Base-by-base conservation (phyloP, 2,113 vertebrate genomes). In the Vanacampus margaritifer region DNA sequence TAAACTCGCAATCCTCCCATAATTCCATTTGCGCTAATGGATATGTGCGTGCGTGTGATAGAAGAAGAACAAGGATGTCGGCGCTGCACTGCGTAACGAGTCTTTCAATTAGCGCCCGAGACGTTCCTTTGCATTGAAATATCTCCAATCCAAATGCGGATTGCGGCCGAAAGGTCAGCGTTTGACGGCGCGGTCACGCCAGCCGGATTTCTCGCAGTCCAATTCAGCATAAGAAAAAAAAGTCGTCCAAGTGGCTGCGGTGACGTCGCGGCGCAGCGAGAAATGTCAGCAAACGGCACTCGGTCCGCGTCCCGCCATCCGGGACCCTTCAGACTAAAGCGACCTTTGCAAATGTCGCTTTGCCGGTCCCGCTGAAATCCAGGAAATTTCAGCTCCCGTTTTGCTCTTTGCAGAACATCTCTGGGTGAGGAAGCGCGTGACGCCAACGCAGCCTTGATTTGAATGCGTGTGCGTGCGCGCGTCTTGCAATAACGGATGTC, bases 11-110 rank as follows among this genome's bases (percentile, higher is more conserved):
- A 87, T 86, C 82, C 84, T 77, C 67, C 67, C 21, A 41, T 85
- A 86, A 88, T 88, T 88, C 84, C 74, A 85, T 84, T 90, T 83
- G 74, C 82, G 74, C 81, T 84, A 82, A 90, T 88, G 83, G 84
- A 83, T 80, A 11, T 79, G 69, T 70, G 64, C 51, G 68, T 45
- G 56, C 41, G 56, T 57, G 35, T 19, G 60, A 32, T 67, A 32
- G 56, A 32, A 48, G 46, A 48, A 11, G 59, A 65, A 60, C 53
- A 59, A 26, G 57, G 19, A 71, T 56, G 53, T 32, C 28, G 26
- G 35, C 17, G 64, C 45, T 64, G 61, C 67, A 67, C 54, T 62
- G 68, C 63, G 28, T 23, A 21, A 59, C 63, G 74, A 61, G 64
- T 12, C 8, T 82, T 79, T 84, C 73, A 83, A 74, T 82, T 82